A percentile compares a stretch with the other conserved stretches of the same genome.
Evolutionary conservation across 2,888 invertebrate species (phyloP).

Genomic region (Anagyrus pseudococci): DNA sequence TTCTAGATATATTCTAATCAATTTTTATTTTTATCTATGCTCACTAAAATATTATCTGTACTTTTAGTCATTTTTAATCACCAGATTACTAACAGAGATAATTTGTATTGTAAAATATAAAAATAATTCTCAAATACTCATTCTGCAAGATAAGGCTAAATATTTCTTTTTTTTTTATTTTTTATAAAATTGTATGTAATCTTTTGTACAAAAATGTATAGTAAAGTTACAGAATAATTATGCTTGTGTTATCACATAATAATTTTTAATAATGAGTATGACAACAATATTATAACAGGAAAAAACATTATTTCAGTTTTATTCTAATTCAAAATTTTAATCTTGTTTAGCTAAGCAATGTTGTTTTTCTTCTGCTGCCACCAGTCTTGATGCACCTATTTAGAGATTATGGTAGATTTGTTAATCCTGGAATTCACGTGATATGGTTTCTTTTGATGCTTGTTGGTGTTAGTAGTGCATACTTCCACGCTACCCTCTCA

Average conservation of each 20-base stretch:
- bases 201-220: no score
- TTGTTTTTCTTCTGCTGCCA: slow-evolving; percentile 78
- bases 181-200: no score
- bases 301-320: background rate
- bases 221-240: background rate
- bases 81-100: no score
- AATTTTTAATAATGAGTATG: background rate
- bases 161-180: no score
- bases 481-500: slow-evolving; percentile 85
- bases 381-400: slow-evolving; percentile 80
- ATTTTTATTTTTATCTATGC: background rate
- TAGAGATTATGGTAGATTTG: slow-evolving; percentile 76
- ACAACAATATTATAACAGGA: background rate
- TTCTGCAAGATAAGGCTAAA: no score
- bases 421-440: slow-evolving; percentile 80
- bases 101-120: no score
- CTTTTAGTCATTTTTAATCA: no score
- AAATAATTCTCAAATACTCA: no score
- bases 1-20: background rate
- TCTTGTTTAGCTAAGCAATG: slow-evolving; percentile 74
- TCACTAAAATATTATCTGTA: no score
- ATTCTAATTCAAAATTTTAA: slow-evolving; percentile 24
- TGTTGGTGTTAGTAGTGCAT: slow-evolving; percentile 81
- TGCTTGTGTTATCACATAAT: background rate
- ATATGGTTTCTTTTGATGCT: slow-evolving; percentile 82